Evolutionary conservation across 2,888 invertebrate species (phyloP).

Genomic region (Tholera decimalis): DNA sequence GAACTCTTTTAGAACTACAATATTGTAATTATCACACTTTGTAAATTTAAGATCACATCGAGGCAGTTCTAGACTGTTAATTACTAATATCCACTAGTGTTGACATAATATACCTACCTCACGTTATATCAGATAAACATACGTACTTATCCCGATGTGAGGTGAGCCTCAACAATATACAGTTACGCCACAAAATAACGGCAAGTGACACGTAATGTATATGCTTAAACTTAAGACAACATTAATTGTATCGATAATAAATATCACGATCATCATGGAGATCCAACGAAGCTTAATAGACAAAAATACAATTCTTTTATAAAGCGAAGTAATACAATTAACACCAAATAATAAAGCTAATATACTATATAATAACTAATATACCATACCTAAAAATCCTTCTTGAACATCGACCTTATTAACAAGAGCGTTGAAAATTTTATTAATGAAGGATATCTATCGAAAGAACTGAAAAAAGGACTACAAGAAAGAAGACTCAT

Average conservation of each 20-base stretch:
- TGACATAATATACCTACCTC: background rate
- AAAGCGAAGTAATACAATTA: background rate
- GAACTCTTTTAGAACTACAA: too few species aligned
- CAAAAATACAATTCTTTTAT: constrained; percentile 12
- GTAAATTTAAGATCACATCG: background rate
- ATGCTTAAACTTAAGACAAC: constrained; percentile 16
- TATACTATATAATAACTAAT: background rate
- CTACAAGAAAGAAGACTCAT: background rate
- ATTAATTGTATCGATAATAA: background rate
- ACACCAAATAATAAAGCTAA: constrained; percentile 2
- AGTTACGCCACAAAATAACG: constrained; percentile 13
- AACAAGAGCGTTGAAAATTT: background rate
- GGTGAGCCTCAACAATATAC: constrained; percentile 1
- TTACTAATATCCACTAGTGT: background rate
- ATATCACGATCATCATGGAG: constrained; percentile 3
- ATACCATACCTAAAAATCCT: background rate
- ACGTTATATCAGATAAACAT: constrained; percentile 4
- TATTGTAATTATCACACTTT: background rate
- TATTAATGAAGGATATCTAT: background rate
- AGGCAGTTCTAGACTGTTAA: background rate
- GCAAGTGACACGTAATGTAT: constrained; percentile 8
- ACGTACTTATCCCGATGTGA: too few species aligned
- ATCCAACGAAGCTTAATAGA: constrained; percentile 26
- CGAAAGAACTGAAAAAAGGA: background rate
- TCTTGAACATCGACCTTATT: background rate